A percentile compares a stretch with the other conserved stretches of the same genome.
phyloP scores from a whole-genome alignment of 2,113 vertebrate genomes.

The Antechinus flavipes region DNA sequence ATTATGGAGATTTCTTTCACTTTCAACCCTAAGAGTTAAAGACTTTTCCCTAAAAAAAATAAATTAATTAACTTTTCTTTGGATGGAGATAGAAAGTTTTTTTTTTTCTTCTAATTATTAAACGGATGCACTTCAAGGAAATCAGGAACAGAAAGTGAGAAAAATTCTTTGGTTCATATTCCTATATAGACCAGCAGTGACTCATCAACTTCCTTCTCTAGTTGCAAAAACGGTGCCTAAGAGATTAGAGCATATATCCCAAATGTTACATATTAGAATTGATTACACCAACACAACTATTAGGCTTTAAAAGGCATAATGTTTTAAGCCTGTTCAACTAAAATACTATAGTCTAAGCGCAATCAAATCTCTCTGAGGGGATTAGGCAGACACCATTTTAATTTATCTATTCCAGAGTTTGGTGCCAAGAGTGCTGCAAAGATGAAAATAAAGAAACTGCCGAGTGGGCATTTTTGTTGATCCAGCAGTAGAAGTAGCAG shows the following conservation, averaged over 20 bases:
- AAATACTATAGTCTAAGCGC: conserved; percentile 65
- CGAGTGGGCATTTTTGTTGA: conserved; percentile 75
- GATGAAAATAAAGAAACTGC: conserved; percentile 81
- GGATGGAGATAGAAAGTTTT: neutral
- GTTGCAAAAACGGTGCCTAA: conserved; percentile 31
- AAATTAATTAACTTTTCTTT: neutral
- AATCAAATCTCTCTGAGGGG: conserved; percentile 76
- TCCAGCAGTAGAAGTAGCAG: conserved; percentile 66
- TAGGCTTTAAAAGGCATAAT: conserved; percentile 61
- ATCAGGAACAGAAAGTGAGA: conserved; percentile 5
- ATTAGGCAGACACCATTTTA: conserved; percentile 81
- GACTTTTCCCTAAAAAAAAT: neutral
- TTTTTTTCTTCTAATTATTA: neutral
- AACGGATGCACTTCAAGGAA: conserved; percentile 23
- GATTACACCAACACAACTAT: conserved; percentile 62
- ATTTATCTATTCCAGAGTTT: conserved; percentile 78
- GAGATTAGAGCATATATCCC: conserved; percentile 24
- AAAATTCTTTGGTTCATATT: conserved; percentile 26
- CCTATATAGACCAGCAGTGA: neutral
- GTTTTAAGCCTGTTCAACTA: conserved; percentile 71
- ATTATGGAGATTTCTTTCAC: neutral
- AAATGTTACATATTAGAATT: conserved; percentile 57
- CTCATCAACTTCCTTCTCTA: conserved; percentile 37
- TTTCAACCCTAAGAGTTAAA: neutral
- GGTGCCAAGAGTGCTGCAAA: conserved; percentile 73